These are phyloP conservation scores for Acanthiza pusilla DNA, from an alignment of 2,797 vertebrate species.

Conservation along the genomic window DNA sequence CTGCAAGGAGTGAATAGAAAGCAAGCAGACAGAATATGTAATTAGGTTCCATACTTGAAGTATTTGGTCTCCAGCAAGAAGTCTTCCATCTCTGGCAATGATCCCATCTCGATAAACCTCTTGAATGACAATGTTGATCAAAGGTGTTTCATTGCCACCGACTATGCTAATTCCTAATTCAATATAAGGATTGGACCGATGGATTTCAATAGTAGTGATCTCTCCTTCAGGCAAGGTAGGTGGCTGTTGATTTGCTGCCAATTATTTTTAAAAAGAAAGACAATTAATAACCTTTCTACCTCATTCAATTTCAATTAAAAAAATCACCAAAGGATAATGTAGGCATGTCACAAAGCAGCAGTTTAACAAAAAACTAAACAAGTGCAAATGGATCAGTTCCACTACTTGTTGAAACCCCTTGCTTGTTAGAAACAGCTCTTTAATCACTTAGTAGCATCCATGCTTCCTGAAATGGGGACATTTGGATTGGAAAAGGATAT, in stretches of 20 bases:
- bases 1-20: constrained; percentile 3
- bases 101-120: constrained; percentile 97
- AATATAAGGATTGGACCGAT: constrained; percentile 92
- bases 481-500: background rate
- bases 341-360: background rate
- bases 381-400: background rate
- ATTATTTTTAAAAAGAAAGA: constrained; percentile 61
- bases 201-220: constrained; percentile 95
- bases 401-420: background rate
- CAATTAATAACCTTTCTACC: constrained; percentile 33
- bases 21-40: constrained; percentile 12
- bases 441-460: background rate
- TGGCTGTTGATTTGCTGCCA: constrained; percentile 86
- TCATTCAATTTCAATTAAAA: constrained; percentile 34
- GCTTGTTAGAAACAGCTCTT: background rate
- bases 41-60: constrained; percentile 82
- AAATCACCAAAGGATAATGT: background rate
- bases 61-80: constrained; percentile 97
- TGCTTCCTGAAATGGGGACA: background rate
- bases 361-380: background rate
- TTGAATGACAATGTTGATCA: constrained; percentile 98
- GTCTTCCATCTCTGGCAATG: constrained; percentile 92
- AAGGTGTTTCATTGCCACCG: constrained; percentile 96
- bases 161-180: constrained; percentile 98
- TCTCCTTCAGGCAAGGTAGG: constrained; percentile 95